A percentile compares a stretch with the other conserved stretches of the same genome.
These are phyloP conservation scores for Poeciliopsis presidionis DNA, from an alignment of 2,797 vertebrate genomes.

Conservation along the genomic window DNA sequence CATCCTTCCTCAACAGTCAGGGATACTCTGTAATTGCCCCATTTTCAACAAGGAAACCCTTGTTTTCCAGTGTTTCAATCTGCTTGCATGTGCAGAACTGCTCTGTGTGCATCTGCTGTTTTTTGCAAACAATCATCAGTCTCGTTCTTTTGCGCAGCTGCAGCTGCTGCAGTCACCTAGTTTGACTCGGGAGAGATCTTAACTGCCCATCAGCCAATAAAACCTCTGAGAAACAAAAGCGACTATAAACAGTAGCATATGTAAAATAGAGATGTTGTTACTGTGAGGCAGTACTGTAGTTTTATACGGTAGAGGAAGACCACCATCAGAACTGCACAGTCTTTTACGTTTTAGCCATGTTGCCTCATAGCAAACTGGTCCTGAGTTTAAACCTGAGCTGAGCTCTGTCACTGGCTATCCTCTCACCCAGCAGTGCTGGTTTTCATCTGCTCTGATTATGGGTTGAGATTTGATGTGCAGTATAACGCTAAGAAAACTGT, in stretches of 20 bases:
- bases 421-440: too few species aligned
- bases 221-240: conserved; percentile 65
- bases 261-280: conserved; percentile 28
- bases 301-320: background rate
- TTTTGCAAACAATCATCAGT: conserved; percentile 53
- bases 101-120: conserved; percentile 21
- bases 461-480: too few species aligned
- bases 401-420: too few species aligned
- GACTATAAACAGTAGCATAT: conserved; percentile 42
- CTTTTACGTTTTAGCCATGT: background rate
- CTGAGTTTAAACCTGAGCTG: background rate
- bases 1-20: conserved; percentile 45
- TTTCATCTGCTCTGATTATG: too few species aligned
- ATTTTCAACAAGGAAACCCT: conserved; percentile 65
- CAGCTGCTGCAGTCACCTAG: conserved; percentile 69
- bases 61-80: conserved; percentile 66
- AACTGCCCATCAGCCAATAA: conserved; percentile 70
- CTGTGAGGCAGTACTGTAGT: background rate
- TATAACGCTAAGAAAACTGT: too few species aligned
- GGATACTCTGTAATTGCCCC: conserved; percentile 59
- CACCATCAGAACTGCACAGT: background rate
- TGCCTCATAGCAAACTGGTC: background rate
- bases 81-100: conserved; percentile 62
- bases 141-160: conserved; percentile 75
- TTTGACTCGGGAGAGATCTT: conserved; percentile 62